phyloP scores from a whole-genome alignment of 2,113 vertebrate genomes.

The Gobiocypris rarus region DNA sequence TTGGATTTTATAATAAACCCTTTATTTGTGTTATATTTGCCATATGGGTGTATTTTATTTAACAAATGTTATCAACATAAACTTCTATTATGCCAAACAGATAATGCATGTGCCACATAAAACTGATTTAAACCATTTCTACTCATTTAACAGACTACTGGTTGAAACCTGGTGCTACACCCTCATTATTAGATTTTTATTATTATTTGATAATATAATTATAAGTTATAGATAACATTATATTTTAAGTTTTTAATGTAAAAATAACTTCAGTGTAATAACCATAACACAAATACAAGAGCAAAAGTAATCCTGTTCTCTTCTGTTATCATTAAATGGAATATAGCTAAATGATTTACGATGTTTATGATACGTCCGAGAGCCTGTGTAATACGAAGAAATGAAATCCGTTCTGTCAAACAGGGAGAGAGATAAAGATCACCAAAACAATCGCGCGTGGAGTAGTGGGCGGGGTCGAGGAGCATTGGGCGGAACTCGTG shows the following conservation, averaged over 20 bases:
- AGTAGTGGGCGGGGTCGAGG: conserved; percentile 3
- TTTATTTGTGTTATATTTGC: background rate
- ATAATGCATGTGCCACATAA: background rate
- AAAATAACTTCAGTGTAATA: background rate
- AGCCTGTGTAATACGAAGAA: background rate
- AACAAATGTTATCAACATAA: background rate
- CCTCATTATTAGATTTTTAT: background rate
- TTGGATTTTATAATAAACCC: background rate
- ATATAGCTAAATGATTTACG: background rate
- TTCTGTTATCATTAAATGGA: background rate
- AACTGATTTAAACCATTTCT: background rate
- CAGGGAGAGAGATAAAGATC: conserved; percentile 24
- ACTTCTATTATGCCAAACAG: background rate
- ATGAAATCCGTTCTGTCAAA: background rate
- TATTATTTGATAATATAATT: background rate
- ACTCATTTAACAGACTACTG: background rate
- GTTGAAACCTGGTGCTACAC: background rate
- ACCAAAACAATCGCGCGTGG: conserved; percentile 65
- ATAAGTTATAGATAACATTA: background rate
- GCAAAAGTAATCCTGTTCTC: background rate
- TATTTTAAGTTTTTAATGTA: background rate
- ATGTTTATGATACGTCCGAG: background rate
- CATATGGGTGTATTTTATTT: background rate
- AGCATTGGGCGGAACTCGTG: conserved; percentile 35
- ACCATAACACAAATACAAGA: background rate